phyloP scores from a whole-genome alignment of 2,113 vertebrate genomes.

The Mesitornis unicolor region DNA sequence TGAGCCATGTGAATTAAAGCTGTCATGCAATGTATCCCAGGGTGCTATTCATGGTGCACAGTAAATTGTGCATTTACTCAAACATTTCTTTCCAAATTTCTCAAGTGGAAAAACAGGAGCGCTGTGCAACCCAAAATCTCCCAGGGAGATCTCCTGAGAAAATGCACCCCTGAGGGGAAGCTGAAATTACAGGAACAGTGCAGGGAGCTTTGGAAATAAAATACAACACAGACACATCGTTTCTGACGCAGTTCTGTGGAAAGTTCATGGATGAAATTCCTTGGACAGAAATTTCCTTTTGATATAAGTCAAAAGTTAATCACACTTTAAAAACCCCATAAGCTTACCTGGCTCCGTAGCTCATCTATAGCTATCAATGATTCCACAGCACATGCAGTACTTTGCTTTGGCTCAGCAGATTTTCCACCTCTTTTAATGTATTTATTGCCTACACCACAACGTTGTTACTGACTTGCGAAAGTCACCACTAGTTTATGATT shows the following conservation, averaged over 20 bases:
- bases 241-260: neutral
- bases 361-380: neutral
- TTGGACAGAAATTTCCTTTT: neutral
- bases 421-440: neutral
- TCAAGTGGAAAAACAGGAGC: neutral
- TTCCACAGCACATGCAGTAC: neutral
- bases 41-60: neutral
- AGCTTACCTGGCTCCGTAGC: neutral
- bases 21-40: rapidly evolving
- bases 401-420: neutral
- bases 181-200: neutral
- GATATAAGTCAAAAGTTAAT: neutral
- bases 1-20: neutral
- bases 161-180: neutral
- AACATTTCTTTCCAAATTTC: neutral
- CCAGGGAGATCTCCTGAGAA: neutral
- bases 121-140: neutral
- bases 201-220: neutral
- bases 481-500: neutral
- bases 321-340: neutral
- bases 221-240: rapidly evolving
- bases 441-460: neutral
- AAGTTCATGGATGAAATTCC: neutral
- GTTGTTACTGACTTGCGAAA: neutral
- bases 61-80: neutral